Conservation (phyloP, 2,113 vertebrate species). For the Neogobius melanostomus region DNA sequence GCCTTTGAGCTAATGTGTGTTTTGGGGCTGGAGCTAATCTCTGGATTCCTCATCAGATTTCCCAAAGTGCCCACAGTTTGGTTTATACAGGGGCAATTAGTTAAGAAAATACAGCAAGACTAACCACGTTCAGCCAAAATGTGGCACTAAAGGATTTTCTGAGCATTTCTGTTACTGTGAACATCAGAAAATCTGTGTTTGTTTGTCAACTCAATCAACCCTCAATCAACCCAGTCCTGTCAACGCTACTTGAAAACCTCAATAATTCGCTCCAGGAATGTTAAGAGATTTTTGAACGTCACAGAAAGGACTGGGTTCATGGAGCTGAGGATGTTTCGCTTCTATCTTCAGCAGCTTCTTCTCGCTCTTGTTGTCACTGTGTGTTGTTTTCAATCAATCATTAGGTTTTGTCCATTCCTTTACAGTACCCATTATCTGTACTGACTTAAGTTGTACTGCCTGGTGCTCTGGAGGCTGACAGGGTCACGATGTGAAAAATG, state of each 20-base stretch:
- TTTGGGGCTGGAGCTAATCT: conserved; percentile 15
- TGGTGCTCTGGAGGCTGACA: background rate
- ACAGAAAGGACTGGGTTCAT: no score
- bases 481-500: conserved; percentile 12
- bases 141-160: background rate
- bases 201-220: no score
- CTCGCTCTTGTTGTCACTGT: background rate
- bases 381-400: background rate
- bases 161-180: background rate
- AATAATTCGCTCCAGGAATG: no score
- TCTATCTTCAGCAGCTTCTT: background rate
- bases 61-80: conserved; percentile 6
- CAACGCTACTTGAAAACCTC: no score
- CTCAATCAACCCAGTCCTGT: no score
- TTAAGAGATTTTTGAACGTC: no score
- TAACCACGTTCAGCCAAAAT: background rate
- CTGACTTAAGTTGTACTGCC: conserved; percentile 2
- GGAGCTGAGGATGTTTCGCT: no score
- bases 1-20: background rate
- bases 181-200: background rate
- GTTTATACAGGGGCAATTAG: background rate
- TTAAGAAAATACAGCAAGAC: background rate
- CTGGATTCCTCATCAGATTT: conserved; percentile 11
- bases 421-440: background rate
- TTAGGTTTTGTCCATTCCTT: background rate